These are phyloP conservation scores for Astropecten irregularis DNA, from an alignment of 53 echinoderm and acorn worm genomes.

Conservation along the genomic window DNA sequence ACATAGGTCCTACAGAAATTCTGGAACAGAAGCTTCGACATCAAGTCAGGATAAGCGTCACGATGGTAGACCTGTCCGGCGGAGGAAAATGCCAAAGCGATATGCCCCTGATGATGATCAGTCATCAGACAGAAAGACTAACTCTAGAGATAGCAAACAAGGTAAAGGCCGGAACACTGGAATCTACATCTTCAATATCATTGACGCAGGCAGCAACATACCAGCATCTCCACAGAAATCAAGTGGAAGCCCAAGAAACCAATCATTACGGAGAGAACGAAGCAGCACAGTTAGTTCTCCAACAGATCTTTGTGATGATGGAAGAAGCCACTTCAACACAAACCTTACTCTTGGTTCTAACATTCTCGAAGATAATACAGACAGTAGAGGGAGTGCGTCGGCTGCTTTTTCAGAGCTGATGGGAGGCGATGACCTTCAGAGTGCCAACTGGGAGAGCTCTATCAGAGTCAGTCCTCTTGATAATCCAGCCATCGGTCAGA, in stretches of 20 bases:
- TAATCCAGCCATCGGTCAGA: not conserved
- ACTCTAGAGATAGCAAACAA: not conserved
- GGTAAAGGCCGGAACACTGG: not conserved
- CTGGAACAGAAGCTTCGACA: not conserved
- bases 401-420: slow-evolving; percentile 3
- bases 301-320: not conserved
- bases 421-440: not conserved
- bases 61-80: slow-evolving; percentile 24
- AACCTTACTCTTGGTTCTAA: slow-evolving; percentile 6
- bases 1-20: not conserved
- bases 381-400: slow-evolving; percentile 36
- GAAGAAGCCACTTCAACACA: not conserved
- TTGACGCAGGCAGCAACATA: not conserved
- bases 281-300: not conserved
- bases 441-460: not conserved
- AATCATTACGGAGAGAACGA: not conserved
- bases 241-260: not conserved
- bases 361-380: not conserved
- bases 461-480: not conserved
- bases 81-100: slow-evolving; percentile 11
- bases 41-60: not conserved
- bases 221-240: no score
- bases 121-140: not conserved
- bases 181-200: slow-evolving; percentile 24
- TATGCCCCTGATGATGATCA: slow-evolving; percentile 17